Evolutionary conservation across 2,113 vertebrate species (phyloP).

Genomic region (Pongo pygmaeus): DNA sequence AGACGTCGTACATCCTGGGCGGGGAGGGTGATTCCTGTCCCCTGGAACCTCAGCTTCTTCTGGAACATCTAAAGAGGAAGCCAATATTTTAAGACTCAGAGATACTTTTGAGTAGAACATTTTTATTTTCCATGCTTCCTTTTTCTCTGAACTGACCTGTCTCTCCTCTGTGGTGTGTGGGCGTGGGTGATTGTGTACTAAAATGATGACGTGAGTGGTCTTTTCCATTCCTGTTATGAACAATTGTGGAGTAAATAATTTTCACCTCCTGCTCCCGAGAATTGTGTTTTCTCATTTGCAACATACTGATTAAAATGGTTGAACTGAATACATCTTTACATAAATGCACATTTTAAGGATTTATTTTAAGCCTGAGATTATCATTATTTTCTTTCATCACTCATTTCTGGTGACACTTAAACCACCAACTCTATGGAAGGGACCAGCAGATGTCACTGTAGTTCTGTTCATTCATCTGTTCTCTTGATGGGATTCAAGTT

Average conservation of each 20-base stretch:
- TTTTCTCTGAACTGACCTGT: not conserved
- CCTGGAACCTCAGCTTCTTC: not conserved
- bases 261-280: not conserved
- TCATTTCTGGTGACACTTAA: conserved; percentile 53
- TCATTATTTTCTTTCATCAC: conserved; percentile 46
- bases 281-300: not conserved
- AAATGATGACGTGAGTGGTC: not conserved
- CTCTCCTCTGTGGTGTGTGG: not conserved
- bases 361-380: conserved; percentile 62
- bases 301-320: not conserved
- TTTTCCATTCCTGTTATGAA: not conserved
- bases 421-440: conserved; percentile 61
- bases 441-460: conserved; percentile 89
- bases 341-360: conserved; percentile 60
- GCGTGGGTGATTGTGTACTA: rapidly evolving
- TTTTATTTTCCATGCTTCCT: not conserved
- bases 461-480: conserved; percentile 86
- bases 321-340: not conserved
- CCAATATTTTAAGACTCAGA: not conserved
- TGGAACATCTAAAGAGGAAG: conserved; percentile 4
- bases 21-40: not conserved
- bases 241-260: not conserved
- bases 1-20: not conserved
- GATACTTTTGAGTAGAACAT: not conserved
- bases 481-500: conserved; percentile 81